Percentiles rank a stretch among this genome's conserved stretches.
phyloP scores from a whole-genome alignment of 2,113 vertebrate species.

The Cynocephalus volans region DNA sequence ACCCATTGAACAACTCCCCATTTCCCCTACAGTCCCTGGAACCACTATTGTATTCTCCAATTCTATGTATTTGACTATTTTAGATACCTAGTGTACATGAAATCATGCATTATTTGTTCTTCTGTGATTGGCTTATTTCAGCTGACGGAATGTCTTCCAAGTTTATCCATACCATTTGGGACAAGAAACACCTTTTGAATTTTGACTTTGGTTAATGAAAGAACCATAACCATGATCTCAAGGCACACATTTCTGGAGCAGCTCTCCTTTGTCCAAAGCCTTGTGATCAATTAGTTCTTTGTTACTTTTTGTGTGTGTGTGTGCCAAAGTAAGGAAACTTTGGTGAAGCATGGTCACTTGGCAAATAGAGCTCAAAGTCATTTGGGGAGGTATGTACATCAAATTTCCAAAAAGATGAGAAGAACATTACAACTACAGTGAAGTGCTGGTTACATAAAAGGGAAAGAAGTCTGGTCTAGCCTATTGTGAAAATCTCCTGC shows the following conservation, averaged over 20 bases:
- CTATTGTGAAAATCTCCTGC: not conserved
- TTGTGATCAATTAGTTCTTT: not conserved
- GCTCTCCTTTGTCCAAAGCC: not conserved
- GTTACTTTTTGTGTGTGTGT: not conserved
- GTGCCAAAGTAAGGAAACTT: not conserved
- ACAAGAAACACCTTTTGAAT: not conserved
- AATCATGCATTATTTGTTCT: not conserved
- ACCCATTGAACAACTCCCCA: not conserved
- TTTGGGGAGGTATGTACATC: not conserved
- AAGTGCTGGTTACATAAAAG: not conserved
- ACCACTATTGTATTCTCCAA: not conserved
- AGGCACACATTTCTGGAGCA: not conserved
- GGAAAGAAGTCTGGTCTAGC: not conserved
- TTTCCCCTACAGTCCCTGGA: fast-evolving
- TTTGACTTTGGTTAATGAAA: not conserved
- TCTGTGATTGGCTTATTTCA: not conserved
- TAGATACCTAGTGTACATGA: not conserved
- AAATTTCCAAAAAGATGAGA: not conserved
- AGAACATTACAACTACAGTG: not conserved
- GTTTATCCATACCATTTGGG: not conserved
- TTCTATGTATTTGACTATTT: not conserved
- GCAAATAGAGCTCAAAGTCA: not conserved
- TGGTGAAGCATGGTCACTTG: not conserved
- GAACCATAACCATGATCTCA: not conserved
- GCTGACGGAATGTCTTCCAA: not conserved